Conservation (phyloP, 2,888 invertebrate species). For the Melanotus villosus region DNA sequence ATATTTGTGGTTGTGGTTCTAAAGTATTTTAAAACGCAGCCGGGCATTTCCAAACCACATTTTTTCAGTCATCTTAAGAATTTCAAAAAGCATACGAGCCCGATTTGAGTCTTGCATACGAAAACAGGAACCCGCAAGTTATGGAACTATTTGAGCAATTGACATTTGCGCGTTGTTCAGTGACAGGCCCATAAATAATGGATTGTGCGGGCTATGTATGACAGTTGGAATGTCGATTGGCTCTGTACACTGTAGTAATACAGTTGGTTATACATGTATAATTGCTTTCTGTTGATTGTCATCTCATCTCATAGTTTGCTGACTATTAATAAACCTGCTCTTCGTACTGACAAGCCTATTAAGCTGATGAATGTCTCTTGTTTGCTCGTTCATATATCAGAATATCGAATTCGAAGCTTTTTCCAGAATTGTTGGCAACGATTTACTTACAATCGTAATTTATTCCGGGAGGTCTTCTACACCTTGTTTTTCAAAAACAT, state of each 20-base stretch:
- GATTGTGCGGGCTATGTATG: conserved; percentile 32
- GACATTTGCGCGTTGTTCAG: conserved; percentile 25
- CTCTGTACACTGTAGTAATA: conserved; percentile 53
- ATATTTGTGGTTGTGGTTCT: conserved; percentile 42
- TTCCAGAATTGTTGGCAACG: not conserved
- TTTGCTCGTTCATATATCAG: conserved; percentile 14
- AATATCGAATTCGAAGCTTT: not conserved
- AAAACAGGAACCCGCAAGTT: not conserved
- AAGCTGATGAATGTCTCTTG: conserved; percentile 27
- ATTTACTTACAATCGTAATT: not conserved
- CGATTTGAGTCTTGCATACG: not conserved
- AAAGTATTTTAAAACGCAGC: conserved; percentile 8
- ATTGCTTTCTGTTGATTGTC: conserved; percentile 63
- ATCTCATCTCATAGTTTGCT: conserved; percentile 56
- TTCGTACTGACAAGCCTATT: conserved; percentile 38
- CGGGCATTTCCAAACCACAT: conserved; percentile 11
- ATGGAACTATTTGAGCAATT: conserved; percentile 23
- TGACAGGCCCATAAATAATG: conserved; percentile 37
- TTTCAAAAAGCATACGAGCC: not conserved
- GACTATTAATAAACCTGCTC: conserved; percentile 42
- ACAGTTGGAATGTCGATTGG: conserved; percentile 60
- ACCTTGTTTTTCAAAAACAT: not conserved
- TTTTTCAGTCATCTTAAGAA: not conserved
- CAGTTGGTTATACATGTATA: conserved; percentile 60
- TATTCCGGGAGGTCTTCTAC: too few species aligned